phyloP scores from a whole-genome alignment of 2,888 invertebrate genomes.

The Trissolcus brochymenae region DNA sequence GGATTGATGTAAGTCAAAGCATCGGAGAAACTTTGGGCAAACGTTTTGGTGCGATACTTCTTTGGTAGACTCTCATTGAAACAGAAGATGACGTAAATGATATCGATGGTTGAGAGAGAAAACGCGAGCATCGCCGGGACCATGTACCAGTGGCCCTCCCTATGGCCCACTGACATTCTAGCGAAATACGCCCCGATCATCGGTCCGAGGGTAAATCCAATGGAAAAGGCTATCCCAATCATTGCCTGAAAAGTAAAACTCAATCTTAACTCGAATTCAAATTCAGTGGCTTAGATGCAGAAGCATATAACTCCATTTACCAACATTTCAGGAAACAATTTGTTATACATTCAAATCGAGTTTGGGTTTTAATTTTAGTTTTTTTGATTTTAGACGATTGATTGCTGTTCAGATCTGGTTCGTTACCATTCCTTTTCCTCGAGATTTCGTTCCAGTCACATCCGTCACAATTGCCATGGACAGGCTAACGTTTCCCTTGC shows the following conservation, averaged over 20 bases:
- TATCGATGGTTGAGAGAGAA: slow-evolving; percentile 85
- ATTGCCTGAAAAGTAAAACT: slow-evolving; percentile 83
- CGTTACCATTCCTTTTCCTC: slow-evolving; percentile 94
- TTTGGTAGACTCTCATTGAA: slow-evolving; percentile 91
- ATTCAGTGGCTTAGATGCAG: not conserved
- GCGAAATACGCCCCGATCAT: slow-evolving; percentile 95
- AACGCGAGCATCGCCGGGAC: slow-evolving; percentile 88
- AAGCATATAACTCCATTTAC: too few species aligned
- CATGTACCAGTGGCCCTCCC: slow-evolving; percentile 85
- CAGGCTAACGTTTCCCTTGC: slow-evolving; percentile 97
- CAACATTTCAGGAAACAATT: too few species aligned
- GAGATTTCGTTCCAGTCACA: slow-evolving; percentile 87
- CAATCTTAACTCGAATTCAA: not conserved
- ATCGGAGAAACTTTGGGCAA: slow-evolving; percentile 82
- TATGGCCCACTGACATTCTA: slow-evolving; percentile 79
- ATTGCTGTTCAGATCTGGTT: not conserved
- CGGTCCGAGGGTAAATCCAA: slow-evolving; percentile 98
- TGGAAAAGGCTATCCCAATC: slow-evolving; percentile 96
- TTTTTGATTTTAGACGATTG: too few species aligned
- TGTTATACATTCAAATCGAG: too few species aligned
- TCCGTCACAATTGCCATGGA: slow-evolving; percentile 97
- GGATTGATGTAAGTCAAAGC: slow-evolving; percentile 82
- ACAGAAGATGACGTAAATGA: slow-evolving; percentile 84
- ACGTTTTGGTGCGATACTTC: slow-evolving; percentile 82
- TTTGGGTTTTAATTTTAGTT: too few species aligned